Percentiles rank a stretch among this genome's conserved stretches.
Conservation (phyloP, 2,797 vertebrate species). For the Catharus ustulatus region DNA sequence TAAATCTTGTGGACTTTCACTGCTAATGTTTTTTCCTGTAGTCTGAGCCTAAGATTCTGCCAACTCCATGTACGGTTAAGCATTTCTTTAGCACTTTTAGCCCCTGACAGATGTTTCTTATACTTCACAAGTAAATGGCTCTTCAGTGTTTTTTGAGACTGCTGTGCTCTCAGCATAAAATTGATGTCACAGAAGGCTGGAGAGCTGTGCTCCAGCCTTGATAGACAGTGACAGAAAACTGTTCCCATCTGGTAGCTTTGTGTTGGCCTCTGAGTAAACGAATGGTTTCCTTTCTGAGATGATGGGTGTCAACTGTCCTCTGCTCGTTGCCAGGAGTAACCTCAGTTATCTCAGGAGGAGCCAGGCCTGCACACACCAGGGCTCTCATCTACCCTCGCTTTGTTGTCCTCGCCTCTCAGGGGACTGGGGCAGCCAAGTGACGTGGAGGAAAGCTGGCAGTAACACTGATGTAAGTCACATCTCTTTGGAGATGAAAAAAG, state of each 20-base stretch:
- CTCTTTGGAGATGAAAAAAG: not conserved
- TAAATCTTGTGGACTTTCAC: conserved; percentile 72
- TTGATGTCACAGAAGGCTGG: conserved; percentile 61
- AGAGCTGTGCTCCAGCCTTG: conserved; percentile 28
- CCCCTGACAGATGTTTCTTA: conserved; percentile 71
- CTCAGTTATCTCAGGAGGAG: conserved; percentile 8
- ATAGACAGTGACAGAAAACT: conserved; percentile 42
- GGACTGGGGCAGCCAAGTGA: not conserved
- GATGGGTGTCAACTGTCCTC: conserved; percentile 3
- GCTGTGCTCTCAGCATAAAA: conserved; percentile 63
- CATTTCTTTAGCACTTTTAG: conserved; percentile 71
- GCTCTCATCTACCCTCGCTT: not conserved
- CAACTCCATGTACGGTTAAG: conserved; percentile 65
- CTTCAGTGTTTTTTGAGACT: conserved; percentile 69
- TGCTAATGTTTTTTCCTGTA: conserved; percentile 68
- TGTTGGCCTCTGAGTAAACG: conserved; percentile 20
- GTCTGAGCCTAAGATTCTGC: conserved; percentile 71
- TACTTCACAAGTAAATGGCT: conserved; percentile 59
- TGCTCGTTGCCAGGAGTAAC: conserved; percentile 3
- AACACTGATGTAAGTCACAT: not conserved
- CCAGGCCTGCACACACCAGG: not conserved
- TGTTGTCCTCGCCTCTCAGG: not conserved
- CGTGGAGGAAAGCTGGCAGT: not conserved
- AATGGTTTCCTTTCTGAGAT: conserved; percentile 27
- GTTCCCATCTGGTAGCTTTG: conserved; percentile 30